Base-by-base conservation (phyloP, 2,888 invertebrate genomes). In the Dicycla oo region DNA sequence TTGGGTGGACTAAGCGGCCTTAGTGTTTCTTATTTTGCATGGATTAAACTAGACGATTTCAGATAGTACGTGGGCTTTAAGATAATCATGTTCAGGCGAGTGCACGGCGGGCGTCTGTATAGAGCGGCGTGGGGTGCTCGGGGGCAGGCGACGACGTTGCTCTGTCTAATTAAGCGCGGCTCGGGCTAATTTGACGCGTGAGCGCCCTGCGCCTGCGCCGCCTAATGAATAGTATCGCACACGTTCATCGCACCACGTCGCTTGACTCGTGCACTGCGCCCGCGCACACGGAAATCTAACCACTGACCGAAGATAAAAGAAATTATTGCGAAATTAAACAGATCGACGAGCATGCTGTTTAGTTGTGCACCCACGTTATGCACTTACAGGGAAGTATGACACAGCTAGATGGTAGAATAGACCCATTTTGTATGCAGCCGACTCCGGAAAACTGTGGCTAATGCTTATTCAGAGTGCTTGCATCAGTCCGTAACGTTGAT, bases 201-300 rank as follows among this genome's bases (percentile, higher is more conserved):
- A 91, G 92, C 89, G 88, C 89, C 87, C 89, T 88, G 89, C 88
- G 87, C 89, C 89, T 63, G 78, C 66, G 69, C 91, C 91, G 92
- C 91, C 93, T 96, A 96, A 96, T 95, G 95, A 95, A 96, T 94
- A 91, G 92, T 95, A 96, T 96, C 95, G 93, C 93, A 95, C 95
- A 95, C 95, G 94, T 95, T 93, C 94, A 96, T 96, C 95, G 91
- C 91, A 77, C 91, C 92, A 91, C 92, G 93, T 92, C 90, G 87
- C 87, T 82, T 82, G 87, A 89, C 90, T 90, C 91, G 91, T 90
- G 90, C 89, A 80, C 73, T 85, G 87, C 90, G 89, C 88, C 87
- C 87, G 88, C 86, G 90, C 91, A 90, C 90, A 90, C 87, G 91
- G 89, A 90, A 91, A 92, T 91, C 93, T 92, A 90, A 83, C 89